Evolutionary conservation across 2,797 vertebrate species (phyloP).

Genomic region (Tapirus indicus): DNA sequence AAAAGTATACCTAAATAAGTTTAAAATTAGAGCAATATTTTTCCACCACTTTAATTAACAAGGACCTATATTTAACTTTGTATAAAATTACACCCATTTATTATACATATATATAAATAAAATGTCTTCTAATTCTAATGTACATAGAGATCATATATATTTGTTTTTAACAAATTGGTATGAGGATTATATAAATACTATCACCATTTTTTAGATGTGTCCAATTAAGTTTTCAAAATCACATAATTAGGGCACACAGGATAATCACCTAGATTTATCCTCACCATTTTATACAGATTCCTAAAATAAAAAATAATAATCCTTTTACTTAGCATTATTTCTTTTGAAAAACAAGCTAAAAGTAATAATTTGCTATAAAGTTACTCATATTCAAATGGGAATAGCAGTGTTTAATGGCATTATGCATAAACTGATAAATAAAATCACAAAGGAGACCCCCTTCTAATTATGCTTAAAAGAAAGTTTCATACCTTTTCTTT

Average conservation of each 20-base stretch:
- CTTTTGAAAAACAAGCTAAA: neutral
- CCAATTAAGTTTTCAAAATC: neutral
- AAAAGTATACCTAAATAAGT: slow-evolving; percentile 4
- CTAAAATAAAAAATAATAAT: neutral
- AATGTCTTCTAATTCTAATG: neutral
- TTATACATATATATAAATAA: neutral
- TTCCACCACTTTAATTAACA: neutral
- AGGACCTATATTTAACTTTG: neutral
- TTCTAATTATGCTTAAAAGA: neutral
- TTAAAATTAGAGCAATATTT: slow-evolving; percentile 41
- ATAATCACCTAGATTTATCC: neutral
- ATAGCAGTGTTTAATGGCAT: neutral
- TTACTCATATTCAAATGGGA: neutral
- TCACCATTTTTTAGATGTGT: neutral
- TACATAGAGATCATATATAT: neutral
- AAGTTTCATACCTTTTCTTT: neutral
- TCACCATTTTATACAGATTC: neutral
- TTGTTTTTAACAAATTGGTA: neutral
- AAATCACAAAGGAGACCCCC: neutral
- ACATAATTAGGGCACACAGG: neutral
- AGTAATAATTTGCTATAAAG: neutral
- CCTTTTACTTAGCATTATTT: neutral
- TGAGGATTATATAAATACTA: neutral
- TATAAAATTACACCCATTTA: neutral
- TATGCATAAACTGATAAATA: neutral